phyloP scores from a whole-genome alignment of 2,888 invertebrate species.

The Calameuta filiformis region DNA sequence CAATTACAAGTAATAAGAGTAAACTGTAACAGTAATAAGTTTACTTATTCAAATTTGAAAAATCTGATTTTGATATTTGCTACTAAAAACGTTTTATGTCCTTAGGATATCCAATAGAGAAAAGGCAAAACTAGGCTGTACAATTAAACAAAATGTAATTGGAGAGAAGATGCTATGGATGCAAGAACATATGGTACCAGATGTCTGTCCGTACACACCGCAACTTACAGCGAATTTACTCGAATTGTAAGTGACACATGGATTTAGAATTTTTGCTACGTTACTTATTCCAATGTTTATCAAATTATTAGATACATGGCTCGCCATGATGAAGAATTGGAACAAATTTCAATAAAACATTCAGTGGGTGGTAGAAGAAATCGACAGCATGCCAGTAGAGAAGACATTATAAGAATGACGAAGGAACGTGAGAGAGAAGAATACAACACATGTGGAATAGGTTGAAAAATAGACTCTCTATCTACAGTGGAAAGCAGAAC shows the following conservation, averaged over 20 bases:
- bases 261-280: background rate
- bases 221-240: slow-evolving; percentile 72
- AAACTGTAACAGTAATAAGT: background rate
- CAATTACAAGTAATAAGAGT: slow-evolving; percentile 4
- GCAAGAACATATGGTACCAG: slow-evolving; percentile 72
- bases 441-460: slow-evolving; percentile 80
- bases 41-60: background rate
- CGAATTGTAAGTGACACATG: slow-evolving; percentile 64
- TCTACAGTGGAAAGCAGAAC: background rate
- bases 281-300: background rate
- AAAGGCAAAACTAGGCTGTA: slow-evolving; percentile 73
- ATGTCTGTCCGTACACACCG: slow-evolving; percentile 70
- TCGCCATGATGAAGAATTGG: slow-evolving; percentile 81
- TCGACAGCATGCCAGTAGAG: slow-evolving; percentile 83
- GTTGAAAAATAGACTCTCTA: slow-evolving; percentile 44
- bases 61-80: background rate
- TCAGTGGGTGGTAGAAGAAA: slow-evolving; percentile 80
- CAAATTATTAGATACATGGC: slow-evolving; percentile 68
- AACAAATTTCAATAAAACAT: slow-evolving; percentile 82
- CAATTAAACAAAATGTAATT: slow-evolving; percentile 78
- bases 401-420: slow-evolving; percentile 82
- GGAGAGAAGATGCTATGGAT: slow-evolving; percentile 87
- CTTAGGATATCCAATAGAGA: slow-evolving; percentile 69
- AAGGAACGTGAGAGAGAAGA: slow-evolving; percentile 80
- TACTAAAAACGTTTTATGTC: background rate